Base-by-base conservation (phyloP, 2,113 vertebrate species). In the Seriola rivoliana region DNA sequence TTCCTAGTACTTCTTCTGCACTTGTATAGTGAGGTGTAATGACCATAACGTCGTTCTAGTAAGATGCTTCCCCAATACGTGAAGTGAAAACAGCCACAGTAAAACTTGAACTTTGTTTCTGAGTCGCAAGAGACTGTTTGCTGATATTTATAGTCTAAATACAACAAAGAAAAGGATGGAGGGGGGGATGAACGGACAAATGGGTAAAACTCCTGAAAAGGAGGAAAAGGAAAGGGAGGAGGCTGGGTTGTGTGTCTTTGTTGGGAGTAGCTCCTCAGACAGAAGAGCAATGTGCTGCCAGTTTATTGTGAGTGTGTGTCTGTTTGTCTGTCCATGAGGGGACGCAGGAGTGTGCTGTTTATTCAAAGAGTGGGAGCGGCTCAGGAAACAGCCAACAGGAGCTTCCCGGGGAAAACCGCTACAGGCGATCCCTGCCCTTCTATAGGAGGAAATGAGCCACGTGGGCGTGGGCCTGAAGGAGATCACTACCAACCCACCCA, bases 361-460 rank as follows among this genome's bases (percentile, higher is more conserved):
- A 87, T 92, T 91, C 91, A 72, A 57, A 71, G 78, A 76, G 64
- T 76, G 84, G 89, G 92, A 85, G 88, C 50, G 78, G 76, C 86
- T 85, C 93, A 93, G 95, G 94, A 95, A 96, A 86, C 82, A 29
- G 88, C 88, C 85, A 89, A 83, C 48, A 36, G 89, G 78, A 91
- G 90, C 88, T 93, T 94, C 92, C 91, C 50, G 78, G 75, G 74
- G 75, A 91, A 93, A 87, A 85, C 52, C 80, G 75, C 79, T 10
- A 29, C 70, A 86, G 63, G 82, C 70, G 55, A 92, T 90, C 80
- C 78, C 75, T 10, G 23, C 10, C 17, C 82, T 94, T 95, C 93
- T 93, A 95, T 94, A 80, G 93, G 78, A 93, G 95, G 95, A 95
- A 95, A 93, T 95, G 91, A 89, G 79, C 70, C 55, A 65, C 6